Evolutionary conservation across 2,113 vertebrate genomes (phyloP), one percentile per base, ranked within the genome.

Genomic region (Dipodomys stephensi): DNA sequence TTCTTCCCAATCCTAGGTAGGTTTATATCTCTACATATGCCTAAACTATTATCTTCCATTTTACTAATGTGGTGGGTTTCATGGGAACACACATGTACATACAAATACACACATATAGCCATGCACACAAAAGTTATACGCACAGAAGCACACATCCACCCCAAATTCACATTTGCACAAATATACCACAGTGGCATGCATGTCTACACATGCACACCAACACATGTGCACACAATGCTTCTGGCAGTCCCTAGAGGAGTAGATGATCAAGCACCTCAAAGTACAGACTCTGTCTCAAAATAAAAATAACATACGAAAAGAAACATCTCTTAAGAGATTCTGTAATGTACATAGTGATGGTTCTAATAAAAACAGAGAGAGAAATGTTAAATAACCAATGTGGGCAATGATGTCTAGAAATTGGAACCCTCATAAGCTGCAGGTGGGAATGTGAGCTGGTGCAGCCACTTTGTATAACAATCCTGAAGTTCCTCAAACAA

Each of bases 301-400:
- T 2, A 30, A 80, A 71, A 57, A 23, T 35, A 69, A 28, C 67
- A 57, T 57, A 90, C 80, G 57, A 71, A 71, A 64, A 74, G 67
- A 84, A 60, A 72, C 57, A 77, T 49, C 10, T 25, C 39, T 19
- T 94, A 57, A 92, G 19, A 81, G 8, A 96, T 78, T 80, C 71
- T 94, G 20, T 85, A 84, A 81, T 7, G 13, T 60, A 19, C 7
- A 65, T 3, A 2, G 72, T 64, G 25, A 62, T 12, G 3, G 46
- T 49, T 84, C 53, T 57, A 57, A 57, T 57, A 3, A 39, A 10
- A 67, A 27, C 27, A n/a, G 39, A 62, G 20, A 64, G 11, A 25
- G 62, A 64, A 20, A 64, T 57, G 53, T 57, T 57, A 67, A 76
- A 72, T 76, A 67, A 81, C 7, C 85, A 46, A 68, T 39, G 22